Evolutionary conservation across 2,888 invertebrate species (phyloP), one percentile per base, ranked within the genome.

Genomic region (Eilema caniola): DNA sequence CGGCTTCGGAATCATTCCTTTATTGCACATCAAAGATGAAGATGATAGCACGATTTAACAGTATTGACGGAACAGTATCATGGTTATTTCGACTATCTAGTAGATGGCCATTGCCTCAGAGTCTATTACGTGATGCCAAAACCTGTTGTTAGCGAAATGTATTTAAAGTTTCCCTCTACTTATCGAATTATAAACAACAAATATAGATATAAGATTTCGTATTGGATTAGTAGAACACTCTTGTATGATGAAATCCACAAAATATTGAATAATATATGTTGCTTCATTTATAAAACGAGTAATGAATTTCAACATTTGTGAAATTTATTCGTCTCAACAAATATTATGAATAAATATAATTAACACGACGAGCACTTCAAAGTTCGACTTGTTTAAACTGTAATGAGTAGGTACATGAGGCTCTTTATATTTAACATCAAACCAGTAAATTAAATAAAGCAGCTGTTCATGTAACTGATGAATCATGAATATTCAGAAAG

Each of bases 401-500:
- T 59, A 59, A 59, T 59, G 59, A 59, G 59, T n/a, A n/a, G n/a
- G n/a, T 57, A 61, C 33, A 24, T 33, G 23, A 16, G 14, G 57
- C 56, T 31, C 16, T 33, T 57, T 20, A 41, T 41, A 23, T 33
- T 65, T 70, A 31, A 33, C 41, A 66, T 70, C 23, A 69, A 71
- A 69, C 47, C 37, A 25, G 20, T 72, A 71, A 71, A 78, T 76
- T 66, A 69, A 72, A 69, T 66, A 61, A 64, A 61, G 23, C 67
- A 37, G 66, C 24, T 47, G 8, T 33, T 70, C 68, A 31, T 57
- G 24, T 66, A 68, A 73, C 59, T 57, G 11, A 78, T 73, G 64
- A 70, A 81, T 71, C 62, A 31, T 28, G 25, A 68, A 63, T 63
- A 67, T 31, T 78, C 66, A 66, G 33, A 37, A 60, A 73, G 56